These are phyloP conservation scores for Euproctis similis DNA, from an alignment of 2,888 invertebrate species.

Conservation along the genomic window DNA sequence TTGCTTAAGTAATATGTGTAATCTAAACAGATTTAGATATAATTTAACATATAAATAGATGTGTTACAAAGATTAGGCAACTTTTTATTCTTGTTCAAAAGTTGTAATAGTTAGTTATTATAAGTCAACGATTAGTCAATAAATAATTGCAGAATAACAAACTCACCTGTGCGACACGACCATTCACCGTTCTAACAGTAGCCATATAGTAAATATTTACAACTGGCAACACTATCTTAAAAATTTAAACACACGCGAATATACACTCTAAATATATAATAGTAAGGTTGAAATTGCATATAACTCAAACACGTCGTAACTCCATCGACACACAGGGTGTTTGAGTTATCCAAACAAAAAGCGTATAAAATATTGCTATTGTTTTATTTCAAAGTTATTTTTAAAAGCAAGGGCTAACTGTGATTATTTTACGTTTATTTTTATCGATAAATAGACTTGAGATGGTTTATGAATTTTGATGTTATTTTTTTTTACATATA, in stretches of 20 bases:
- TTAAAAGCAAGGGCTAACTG: constrained; percentile 31
- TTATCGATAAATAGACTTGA: constrained; percentile 24
- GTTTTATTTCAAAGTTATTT: constrained; percentile 48
- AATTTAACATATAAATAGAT: no score
- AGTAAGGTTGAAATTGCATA: constrained; percentile 18
- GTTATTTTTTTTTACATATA: no score
- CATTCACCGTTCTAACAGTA: constrained; percentile 23
- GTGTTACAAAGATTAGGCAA: no score
- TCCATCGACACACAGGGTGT: constrained; percentile 30
- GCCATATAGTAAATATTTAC: constrained; percentile 38
- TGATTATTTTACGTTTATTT: constrained; percentile 21
- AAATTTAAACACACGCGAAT: constrained; percentile 17
- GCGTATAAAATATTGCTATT: constrained; percentile 31
- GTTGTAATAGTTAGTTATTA: no score
- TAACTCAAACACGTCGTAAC: constrained; percentile 16
- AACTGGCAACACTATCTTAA: constrained; percentile 34
- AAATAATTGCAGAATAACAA: constrained; percentile 22
- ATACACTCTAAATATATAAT: constrained; percentile 10
- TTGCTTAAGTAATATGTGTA: no score
- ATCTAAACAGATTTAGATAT: no score
- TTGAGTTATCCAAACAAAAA: constrained; percentile 35
- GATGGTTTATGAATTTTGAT: no score
- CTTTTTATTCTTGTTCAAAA: no score
- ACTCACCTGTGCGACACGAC: constrained; percentile 25
- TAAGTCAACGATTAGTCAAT: no score